Base-by-base conservation (phyloP, 2,113 vertebrate species). In the Pithys albifrons region DNA sequence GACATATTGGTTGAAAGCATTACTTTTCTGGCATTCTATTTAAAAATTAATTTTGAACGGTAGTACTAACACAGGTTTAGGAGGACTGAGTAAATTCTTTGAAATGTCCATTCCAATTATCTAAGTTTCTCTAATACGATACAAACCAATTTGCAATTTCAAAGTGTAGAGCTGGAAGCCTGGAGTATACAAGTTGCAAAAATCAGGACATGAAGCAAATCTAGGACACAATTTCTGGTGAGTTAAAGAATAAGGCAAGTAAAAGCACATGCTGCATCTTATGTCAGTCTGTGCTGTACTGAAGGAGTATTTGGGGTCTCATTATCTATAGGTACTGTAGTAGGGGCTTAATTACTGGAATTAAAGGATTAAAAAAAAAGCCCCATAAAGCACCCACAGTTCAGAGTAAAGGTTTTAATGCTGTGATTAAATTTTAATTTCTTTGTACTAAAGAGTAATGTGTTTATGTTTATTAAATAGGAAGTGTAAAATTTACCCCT, bases 401-500 rank as follows among this genome's bases (percentile, higher is more conserved):
- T 94, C 64, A 85, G 51, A 83, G 46, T 52, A 67, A 74, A 77
- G 31, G 25, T 84, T 95, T 88, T 62, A 35, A 85, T 17, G 37
- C 43, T 62, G 35, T 88, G 71, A 93, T 96, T 94, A 93, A 96
- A 94, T 85, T 96, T 97, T 94, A 85, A 93, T 97, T 94, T 96
- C 49, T 94, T 89, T 74, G 46, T 89, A 76, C 37, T 83, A 79
- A 82, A 90, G 85, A 91, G 84, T 80, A 58, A 91, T 76, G 64
- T 91, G 64, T 88, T 95, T 85, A 91, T 91, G 58, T 77, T 95
- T 93, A 95, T 94, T 96, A 97, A 96, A 95, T 95, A 88, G 59
- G 82, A 95, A 95, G 43, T 59, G 55, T 83, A 94, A 88, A 95
- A 94, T 83, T 70, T 74, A 94, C 83, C 67, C 43, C 55, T 93